Evolutionary conservation across 2,888 invertebrate species (phyloP), one percentile per base, ranked within the genome.

Genomic region (Caenorhabditis doughertyi): DNA sequence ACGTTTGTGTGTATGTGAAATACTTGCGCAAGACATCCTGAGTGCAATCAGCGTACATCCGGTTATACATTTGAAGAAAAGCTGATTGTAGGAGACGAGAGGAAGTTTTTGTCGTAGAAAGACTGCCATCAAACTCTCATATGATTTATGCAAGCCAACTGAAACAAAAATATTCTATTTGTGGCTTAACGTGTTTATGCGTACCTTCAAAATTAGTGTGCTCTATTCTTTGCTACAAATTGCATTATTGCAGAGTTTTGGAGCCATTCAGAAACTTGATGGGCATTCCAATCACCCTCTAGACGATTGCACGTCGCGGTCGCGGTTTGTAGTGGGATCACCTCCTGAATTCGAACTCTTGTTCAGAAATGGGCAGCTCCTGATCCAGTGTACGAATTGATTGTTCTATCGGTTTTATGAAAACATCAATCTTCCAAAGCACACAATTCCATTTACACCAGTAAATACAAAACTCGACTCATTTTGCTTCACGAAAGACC

Each of bases 371-470:
- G 39, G 0, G 42, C 71, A 0, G 71, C 64, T 11, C 56, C 58
- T 0, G 79, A 64, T 8, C 79, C 70, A 16, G 25, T 47, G 7
- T 70, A 55, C 0, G 29, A 47, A n/a, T 68, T 60, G 23, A 68
- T 32, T 23, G 51, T 51, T 62, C 77, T 71, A 51, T 79, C 79
- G 49, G n/a, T 62, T 55, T 25, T 81, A 81, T 13, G 18, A n/a
- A 4, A 44, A n/a, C 5, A 64, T 11, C 0, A 44, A n/a, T 3
- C 62, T 16, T 16, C 68, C 62, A n/a, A 53, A 58, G 18, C 71
- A 77, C 67, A 82, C 47, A 29, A 82, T 60, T 39, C 77, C 82
- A 42, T 77, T 82, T 8, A 82, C 72, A 13, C 82, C 82, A n/a
- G 82, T 77, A 35, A 79, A 53, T 0, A 68, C 53, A 60, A 77